Evolutionary conservation across 2,888 invertebrate species (phyloP).

Genomic region (Sicus ferrugineus): DNA sequence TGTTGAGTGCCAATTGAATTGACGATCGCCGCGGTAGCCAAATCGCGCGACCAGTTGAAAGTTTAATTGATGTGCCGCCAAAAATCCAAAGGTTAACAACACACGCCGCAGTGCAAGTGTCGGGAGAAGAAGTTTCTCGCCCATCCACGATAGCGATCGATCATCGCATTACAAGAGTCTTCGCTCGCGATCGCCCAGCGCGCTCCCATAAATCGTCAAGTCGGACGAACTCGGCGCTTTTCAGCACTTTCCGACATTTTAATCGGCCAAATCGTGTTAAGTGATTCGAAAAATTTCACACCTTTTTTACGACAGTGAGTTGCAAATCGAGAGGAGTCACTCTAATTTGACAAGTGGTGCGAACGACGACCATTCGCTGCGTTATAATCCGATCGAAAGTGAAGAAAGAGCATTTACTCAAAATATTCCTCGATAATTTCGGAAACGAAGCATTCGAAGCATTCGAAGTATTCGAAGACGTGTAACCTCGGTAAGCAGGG

Average conservation of each 20-base stretch:
- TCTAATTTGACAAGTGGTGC: too few species aligned
- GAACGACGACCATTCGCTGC: too few species aligned
- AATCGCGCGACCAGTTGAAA: constrained; percentile 58
- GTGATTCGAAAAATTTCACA: constrained; percentile 36
- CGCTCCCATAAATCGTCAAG: background rate
- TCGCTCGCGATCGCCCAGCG: background rate
- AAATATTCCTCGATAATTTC: background rate
- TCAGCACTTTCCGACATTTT: constrained; percentile 41
- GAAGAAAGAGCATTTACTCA: background rate
- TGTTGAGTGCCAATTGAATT: constrained; percentile 55
- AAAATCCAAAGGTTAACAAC: constrained; percentile 46
- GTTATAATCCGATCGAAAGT: background rate
- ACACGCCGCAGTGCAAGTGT: constrained; percentile 53
- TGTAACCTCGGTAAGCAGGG: background rate
- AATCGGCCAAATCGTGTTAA: constrained; percentile 37
- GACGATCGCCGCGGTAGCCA: constrained; percentile 39
- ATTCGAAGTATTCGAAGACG: background rate
- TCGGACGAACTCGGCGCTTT: too few species aligned
- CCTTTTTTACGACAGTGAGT: constrained; percentile 10
- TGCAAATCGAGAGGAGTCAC: background rate
- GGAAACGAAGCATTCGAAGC: background rate
- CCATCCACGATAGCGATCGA: constrained; percentile 12
- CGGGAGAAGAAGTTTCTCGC: constrained; percentile 39
- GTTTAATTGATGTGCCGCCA: constrained; percentile 57
- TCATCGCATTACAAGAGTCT: too few species aligned